Conservation (phyloP, 1,140 invertebrate species). For the Drosophila rhopaloa region DNA sequence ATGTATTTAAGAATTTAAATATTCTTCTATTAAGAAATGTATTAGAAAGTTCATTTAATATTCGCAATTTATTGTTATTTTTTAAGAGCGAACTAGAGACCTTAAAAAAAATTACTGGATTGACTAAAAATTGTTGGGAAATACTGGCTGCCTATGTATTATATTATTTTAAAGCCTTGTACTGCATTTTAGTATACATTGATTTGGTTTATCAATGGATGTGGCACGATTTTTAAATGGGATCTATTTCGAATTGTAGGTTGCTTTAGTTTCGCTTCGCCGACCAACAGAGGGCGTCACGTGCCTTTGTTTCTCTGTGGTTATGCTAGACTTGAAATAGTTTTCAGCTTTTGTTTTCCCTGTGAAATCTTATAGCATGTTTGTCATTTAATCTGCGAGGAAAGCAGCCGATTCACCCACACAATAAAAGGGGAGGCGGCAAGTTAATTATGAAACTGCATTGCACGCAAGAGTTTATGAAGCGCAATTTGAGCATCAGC, state of each 20-base stretch:
- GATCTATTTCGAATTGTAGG: neutral
- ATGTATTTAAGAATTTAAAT: neutral
- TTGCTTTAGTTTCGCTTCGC: slow-evolving; percentile 32
- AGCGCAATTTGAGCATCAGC: slow-evolving; percentile 30
- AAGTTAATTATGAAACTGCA: slow-evolving; percentile 46
- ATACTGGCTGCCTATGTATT: neutral
- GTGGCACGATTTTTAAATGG: slow-evolving; percentile 5
- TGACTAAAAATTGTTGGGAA: neutral
- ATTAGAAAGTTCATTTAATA: neutral
- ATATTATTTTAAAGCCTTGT: neutral
- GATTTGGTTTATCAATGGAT: slow-evolving; percentile 3
- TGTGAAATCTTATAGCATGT: slow-evolving; percentile 52
- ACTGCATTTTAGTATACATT: neutral
- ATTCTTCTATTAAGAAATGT: neutral
- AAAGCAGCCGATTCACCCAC: slow-evolving; percentile 40
- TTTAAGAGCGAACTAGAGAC: no score
- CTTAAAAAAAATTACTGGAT: neutral
- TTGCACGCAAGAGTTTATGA: slow-evolving; percentile 29
- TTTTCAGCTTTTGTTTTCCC: slow-evolving; percentile 26
- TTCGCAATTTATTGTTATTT: no score
- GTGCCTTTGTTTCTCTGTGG: slow-evolving; percentile 25
- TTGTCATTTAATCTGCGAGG: slow-evolving; percentile 48
- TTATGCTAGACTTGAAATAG: slow-evolving; percentile 35
- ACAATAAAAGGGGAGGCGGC: slow-evolving; percentile 15
- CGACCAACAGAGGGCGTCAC: slow-evolving; percentile 31